These are phyloP conservation scores for Cliona cf. orientalis DNA, from an alignment of 37 sponge, comb jelly and placozoan genomes.

Conservation along the genomic window DNA sequence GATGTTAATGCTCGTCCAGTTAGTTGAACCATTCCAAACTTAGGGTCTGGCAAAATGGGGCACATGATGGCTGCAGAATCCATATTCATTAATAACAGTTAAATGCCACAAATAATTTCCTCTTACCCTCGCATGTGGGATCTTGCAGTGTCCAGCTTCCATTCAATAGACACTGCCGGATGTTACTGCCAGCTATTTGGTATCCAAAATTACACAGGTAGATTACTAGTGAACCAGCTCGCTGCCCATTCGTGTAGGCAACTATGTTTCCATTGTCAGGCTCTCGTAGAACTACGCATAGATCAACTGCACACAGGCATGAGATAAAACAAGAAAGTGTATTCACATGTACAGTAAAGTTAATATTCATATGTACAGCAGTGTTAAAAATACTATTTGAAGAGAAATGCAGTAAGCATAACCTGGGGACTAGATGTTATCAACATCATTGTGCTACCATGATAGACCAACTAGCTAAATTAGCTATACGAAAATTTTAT, in stretches of 20 bases:
- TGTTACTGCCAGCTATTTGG: not conserved
- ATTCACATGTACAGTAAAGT: not conserved
- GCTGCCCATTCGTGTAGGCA: not conserved
- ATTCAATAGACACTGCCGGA: constrained; percentile 3
- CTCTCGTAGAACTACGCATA: not conserved
- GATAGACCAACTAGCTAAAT: too few relatives aligned
- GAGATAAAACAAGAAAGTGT: not conserved
- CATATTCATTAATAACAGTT: not conserved
- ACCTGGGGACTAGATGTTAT: too few relatives aligned
- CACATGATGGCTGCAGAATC: not conserved
- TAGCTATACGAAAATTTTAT: too few relatives aligned
- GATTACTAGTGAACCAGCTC: not conserved
- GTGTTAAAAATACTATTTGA: too few relatives aligned
- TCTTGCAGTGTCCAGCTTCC: constrained; percentile 8
- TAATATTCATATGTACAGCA: too few relatives aligned
- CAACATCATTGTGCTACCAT: too few relatives aligned
- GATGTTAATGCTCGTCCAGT: not conserved
- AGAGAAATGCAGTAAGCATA: too few relatives aligned
- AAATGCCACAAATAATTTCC: too few relatives aligned
- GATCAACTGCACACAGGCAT: not conserved
- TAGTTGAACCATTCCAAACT: not conserved
- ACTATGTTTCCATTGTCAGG: not conserved
- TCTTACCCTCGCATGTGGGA: constrained; percentile 19
- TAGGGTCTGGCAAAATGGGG: not conserved
- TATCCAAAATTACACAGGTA: constrained; percentile 15